Percentiles rank a stretch among this genome's conserved stretches.
Evolutionary conservation across 1,140 invertebrate species (phyloP).

Genomic region (Pachyrhynchus sulphureomaculatus): DNA sequence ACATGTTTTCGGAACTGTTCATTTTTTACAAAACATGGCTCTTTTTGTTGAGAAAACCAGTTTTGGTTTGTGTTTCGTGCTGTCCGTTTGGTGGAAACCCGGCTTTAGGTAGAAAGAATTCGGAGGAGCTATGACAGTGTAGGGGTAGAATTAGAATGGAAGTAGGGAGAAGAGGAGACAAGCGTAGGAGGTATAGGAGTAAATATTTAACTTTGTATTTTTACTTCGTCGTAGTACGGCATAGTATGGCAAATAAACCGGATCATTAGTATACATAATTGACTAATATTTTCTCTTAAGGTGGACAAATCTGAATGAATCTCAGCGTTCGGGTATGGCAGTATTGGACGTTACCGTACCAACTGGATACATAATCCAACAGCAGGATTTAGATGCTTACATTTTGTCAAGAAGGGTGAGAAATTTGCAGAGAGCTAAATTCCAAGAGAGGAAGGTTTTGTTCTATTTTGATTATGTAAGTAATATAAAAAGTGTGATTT

Average conservation of each 20-base stretch:
- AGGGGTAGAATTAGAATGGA: too few species aligned
- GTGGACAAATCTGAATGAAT: constrained; percentile 81
- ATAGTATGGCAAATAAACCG: neutral
- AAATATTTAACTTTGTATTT: too few species aligned
- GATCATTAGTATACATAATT: neutral
- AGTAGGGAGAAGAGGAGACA: too few species aligned
- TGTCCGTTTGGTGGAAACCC: too few species aligned
- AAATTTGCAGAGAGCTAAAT: constrained; percentile 83
- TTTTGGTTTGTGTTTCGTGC: too few species aligned
- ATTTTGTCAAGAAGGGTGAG: constrained; percentile 71
- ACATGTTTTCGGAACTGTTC: too few species aligned
- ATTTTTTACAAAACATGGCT: too few species aligned
- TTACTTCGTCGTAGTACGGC: neutral
- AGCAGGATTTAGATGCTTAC: constrained; percentile 84
- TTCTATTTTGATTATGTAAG: constrained; percentile 95
- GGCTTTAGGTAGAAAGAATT: too few species aligned
- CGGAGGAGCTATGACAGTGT: too few species aligned
- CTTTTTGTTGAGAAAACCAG: too few species aligned
- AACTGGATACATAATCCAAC: constrained; percentile 91
- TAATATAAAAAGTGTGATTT: too few species aligned
- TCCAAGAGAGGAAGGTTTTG: constrained; percentile 76
- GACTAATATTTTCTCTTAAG: constrained; percentile 48
- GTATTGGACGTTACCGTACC: constrained; percentile 90
- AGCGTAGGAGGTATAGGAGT: too few species aligned
- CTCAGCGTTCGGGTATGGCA: constrained; percentile 83